Base-by-base conservation (phyloP, 2,797 vertebrate genomes). In the Acomys russatus region DNA sequence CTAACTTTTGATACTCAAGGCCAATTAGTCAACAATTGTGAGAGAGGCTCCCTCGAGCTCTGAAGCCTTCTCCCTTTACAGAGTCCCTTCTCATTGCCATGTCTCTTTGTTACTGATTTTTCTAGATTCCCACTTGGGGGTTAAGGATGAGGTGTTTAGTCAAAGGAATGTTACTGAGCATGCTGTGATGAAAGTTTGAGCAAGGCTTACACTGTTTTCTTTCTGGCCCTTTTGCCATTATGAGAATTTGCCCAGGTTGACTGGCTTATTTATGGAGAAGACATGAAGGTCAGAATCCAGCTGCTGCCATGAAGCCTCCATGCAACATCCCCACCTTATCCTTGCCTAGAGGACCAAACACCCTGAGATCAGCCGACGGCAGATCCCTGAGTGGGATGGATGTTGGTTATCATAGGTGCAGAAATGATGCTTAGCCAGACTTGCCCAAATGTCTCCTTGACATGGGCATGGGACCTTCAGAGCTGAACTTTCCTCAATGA, bases 1-100 rank as follows among this genome's bases (percentile, higher is more conserved):
- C 61, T 93, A 86, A 78, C 25, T 85, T 96, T 59, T 93, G 35
- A 84, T 70, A 51, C 3, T 92, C 61, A 94, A 73, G 61, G n/a
- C 73, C 76, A 90, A 74, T 4, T 88, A 7, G 3, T 35, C 44
- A 88, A 51, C 0, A 44, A 23, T 35, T 92, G 1, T n/a, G 35
- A 22, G 35, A 22, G 35, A 73, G 30, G 70, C n/a, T 87, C 92
- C 59, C 25, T 66, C 18, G 23, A 38, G 17, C 0, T 49, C 33
- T 10, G 9, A 23, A 38, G 6, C 14, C 49, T 84, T 90, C 51
- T 44, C 2, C 15, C 73, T 44, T 79, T 83, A 25, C 6, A 8
- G 30, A 49, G 56, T 59, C 38, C 64, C 28, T 9, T 20, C 9
- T 28, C 20, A 88, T 44, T 78, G n/a, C 23, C 63, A 68, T 12